A percentile compares a stretch with the other conserved stretches of the same genome.
These are phyloP conservation scores for Drosophila anomalata DNA, from an alignment of 2,888 invertebrate species.

Conservation along the genomic window DNA sequence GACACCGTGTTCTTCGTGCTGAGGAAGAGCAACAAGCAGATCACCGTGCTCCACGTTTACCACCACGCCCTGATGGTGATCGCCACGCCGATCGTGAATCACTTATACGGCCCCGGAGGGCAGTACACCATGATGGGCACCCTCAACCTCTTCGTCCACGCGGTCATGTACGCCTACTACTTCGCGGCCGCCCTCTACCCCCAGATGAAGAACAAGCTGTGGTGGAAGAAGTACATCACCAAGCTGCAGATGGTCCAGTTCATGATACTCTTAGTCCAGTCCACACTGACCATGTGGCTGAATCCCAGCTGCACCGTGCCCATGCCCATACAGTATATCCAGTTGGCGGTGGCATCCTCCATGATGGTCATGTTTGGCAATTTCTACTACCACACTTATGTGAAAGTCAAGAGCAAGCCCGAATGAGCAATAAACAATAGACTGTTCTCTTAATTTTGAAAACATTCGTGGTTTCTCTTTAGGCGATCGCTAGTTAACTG, in stretches of 20 bases:
- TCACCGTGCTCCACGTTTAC: conserved; percentile 93
- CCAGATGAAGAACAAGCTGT: conserved; percentile 83
- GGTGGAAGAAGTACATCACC: conserved; percentile 85
- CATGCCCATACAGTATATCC: conserved; percentile 84
- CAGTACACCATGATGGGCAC: conserved; percentile 83
- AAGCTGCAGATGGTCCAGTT: conserved; percentile 86
- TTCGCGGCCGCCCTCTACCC: conserved; percentile 84
- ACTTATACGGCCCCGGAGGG: conserved; percentile 88
- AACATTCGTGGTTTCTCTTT: neutral
- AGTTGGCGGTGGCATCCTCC: conserved; percentile 84
- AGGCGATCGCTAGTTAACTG: neutral
- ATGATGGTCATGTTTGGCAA: conserved; percentile 86
- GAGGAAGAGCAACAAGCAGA: conserved; percentile 93
- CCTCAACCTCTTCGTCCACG: conserved; percentile 84
- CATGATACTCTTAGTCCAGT: conserved; percentile 86
- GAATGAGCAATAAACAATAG: conserved; percentile 1
- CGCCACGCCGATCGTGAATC: conserved; percentile 89
- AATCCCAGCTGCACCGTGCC: conserved; percentile 85
- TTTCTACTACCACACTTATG: conserved; percentile 86
- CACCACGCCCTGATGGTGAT: conserved; percentile 91
- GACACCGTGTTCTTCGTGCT: conserved; percentile 95
- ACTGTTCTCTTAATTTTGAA: neutral
- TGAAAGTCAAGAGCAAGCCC: conserved; percentile 60
- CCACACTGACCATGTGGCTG: conserved; percentile 81
- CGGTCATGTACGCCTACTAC: conserved; percentile 85